Percentiles rank a stretch among this genome's conserved stretches.
Evolutionary conservation across 37 sponge, comb jelly and placozoan genomes (phyloP).

Genomic region (Chondrosia reniformis): DNA sequence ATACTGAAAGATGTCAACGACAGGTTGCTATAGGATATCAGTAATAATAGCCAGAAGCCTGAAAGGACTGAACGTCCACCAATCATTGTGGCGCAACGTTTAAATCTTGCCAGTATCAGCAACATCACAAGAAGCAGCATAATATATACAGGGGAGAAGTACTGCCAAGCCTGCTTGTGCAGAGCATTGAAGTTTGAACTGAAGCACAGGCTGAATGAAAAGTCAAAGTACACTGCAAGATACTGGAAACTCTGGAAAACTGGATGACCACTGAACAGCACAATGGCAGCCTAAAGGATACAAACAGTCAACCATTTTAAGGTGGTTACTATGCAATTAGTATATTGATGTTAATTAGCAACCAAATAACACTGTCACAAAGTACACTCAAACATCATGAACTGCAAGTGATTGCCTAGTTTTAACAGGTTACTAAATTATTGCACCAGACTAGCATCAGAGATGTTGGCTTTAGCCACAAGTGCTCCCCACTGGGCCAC

Average conservation of each 20-base stretch:
- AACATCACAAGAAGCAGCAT: constrained; percentile 35
- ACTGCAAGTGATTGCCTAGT: too few species aligned
- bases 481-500: too few species aligned
- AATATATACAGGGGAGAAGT: constrained; percentile 62
- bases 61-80: constrained; percentile 62
- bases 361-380: too few species aligned
- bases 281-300: constrained; percentile 25
- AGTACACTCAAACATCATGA: too few species aligned
- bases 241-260: constrained; percentile 27
- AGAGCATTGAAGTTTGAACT: constrained; percentile 38
- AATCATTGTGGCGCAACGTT: constrained; percentile 28
- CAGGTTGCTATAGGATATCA: constrained; percentile 65
- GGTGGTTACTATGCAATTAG: too few species aligned
- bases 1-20: constrained; percentile 47
- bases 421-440: too few species aligned
- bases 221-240: constrained; percentile 46
- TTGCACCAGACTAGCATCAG: too few species aligned
- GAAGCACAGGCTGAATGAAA: constrained; percentile 65
- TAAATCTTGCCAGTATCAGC: constrained; percentile 29
- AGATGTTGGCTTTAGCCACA: too few species aligned
- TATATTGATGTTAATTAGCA: too few species aligned
- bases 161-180: constrained; percentile 28
- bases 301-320: background rate
- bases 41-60: constrained; percentile 59
- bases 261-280: constrained; percentile 40